Percentiles rank a stretch among this genome's conserved stretches.
Evolutionary conservation across 35 echinoderm and acorn worm species (phyloP).

Genomic region (Hemicentrotus pulcherrimus): DNA sequence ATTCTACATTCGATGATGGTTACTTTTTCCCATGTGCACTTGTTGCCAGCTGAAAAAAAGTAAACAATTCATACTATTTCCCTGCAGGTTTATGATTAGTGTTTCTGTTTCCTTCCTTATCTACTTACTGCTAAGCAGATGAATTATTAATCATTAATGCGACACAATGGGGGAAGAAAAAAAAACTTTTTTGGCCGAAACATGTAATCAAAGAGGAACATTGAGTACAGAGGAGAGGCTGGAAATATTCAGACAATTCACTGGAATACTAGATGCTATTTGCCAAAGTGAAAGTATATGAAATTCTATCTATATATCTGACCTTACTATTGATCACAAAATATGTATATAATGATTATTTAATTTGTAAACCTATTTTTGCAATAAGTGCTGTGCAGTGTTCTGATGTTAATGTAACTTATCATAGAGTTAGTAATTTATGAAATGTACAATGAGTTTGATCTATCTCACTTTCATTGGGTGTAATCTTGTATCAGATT

Average conservation of each 20-base stretch:
- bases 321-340: background rate
- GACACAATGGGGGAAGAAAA: background rate
- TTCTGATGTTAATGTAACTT: background rate
- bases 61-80: background rate
- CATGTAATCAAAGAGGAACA: background rate
- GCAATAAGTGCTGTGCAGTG: conserved; percentile 9
- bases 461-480: background rate
- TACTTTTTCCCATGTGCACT: background rate
- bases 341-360: background rate
- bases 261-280: background rate
- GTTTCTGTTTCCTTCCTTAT: background rate
- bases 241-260: background rate
- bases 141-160: background rate
- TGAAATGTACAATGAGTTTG: background rate
- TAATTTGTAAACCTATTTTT: conserved; percentile 14
- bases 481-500: no score
- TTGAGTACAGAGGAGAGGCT: background rate
- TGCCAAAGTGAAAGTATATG: background rate
- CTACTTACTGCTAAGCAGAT: background rate
- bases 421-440: background rate
- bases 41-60: background rate
- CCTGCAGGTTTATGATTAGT: background rate
- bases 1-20: no score
- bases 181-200: background rate
- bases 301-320: background rate